Conservation (phyloP, 1,140 invertebrate species). For the Bombus ignitus region DNA sequence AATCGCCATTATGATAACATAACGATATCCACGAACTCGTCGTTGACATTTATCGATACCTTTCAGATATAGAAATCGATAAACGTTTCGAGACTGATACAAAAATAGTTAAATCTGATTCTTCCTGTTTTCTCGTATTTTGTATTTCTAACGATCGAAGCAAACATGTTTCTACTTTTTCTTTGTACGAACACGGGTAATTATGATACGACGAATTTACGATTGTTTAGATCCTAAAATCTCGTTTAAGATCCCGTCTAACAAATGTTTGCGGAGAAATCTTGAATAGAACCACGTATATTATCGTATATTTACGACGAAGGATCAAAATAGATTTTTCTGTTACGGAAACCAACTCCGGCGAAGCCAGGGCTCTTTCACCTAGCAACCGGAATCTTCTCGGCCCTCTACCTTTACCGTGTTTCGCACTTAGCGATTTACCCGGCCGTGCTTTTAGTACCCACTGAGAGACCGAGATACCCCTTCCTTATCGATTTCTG, state of each 20-base stretch:
- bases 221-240: neutral
- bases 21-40: too few species aligned
- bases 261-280: neutral
- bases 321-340: neutral
- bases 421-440: slow-evolving; percentile 70
- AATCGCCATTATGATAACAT: too few species aligned
- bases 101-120: neutral
- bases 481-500: slow-evolving; percentile 64
- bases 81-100: too few species aligned
- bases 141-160: neutral
- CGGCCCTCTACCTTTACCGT: slow-evolving; percentile 36
- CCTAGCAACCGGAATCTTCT: neutral
- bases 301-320: neutral
- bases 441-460: slow-evolving; percentile 69
- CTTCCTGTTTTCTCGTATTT: neutral
- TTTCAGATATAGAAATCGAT: too few species aligned
- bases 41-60: too few species aligned
- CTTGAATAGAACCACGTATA: neutral
- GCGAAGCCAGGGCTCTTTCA: neutral
- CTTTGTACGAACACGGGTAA: neutral
- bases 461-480: slow-evolving; percentile 46
- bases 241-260: too few species aligned
- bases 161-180: neutral
- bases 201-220: neutral
- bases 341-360: neutral